Base-by-base conservation (phyloP, 2,797 vertebrate species). In the Tiaroga cobitis region DNA sequence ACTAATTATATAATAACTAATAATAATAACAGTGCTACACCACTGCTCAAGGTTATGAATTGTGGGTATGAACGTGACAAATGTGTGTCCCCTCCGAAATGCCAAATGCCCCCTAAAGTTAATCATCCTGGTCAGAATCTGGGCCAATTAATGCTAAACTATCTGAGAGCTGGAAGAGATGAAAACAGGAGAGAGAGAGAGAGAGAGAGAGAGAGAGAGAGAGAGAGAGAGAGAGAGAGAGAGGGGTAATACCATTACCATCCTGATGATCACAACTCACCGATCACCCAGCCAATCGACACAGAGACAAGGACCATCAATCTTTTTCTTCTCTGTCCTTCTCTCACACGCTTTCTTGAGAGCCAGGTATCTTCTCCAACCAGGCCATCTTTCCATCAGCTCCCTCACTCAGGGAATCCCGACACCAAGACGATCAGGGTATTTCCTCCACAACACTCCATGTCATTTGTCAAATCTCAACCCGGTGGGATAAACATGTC, bases 321-420 rank as follows among this genome's bases (percentile, higher is more conserved):
- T 81, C 61, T 75, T 67, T 84, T 67, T 67, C 61, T 76, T 61
- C 54, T 63, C 37, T 63, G 4, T 26, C 49, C 24, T 51, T 74
- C 56, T 63, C 16, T 24, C 18, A 26, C 51, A 46, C 13, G 19
- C 63, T 70, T 49, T 82, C 24, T 24, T 81, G 24, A 34, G 39
- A 77, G 34, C 63, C 73, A 69, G 46, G 18, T 16, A 54, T n/a
- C 46, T 68, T 84, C 63, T 84, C 51, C 65, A 78, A 69, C 34
- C 63, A 43, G 67, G 26, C 37, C 13, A 43, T 77, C 13, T 59
- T 5, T 85, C 37, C 49, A 63, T 78, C 59, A 19, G 19, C 61
- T 29, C 15, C 21, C 65, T 75, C 76, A 59, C 87, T 79, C 75
- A 88, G 92, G 93, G 90, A 93, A 92, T 91, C 92, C 90, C 88